phyloP scores from a whole-genome alignment of 2,113 vertebrate genomes.

The Origma solitaria region DNA sequence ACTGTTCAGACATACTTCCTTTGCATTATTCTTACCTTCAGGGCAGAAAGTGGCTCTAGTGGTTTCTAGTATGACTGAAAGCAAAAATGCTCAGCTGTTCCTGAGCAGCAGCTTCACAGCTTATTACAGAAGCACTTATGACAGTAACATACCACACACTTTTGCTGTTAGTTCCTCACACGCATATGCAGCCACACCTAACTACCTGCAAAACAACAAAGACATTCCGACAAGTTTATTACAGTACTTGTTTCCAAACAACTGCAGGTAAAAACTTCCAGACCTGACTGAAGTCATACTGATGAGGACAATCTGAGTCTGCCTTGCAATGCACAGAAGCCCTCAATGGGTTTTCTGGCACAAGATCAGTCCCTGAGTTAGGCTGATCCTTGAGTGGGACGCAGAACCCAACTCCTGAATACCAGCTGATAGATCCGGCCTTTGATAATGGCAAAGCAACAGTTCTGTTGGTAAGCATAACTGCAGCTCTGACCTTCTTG shows the following conservation, averaged over 20 bases:
- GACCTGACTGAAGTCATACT: neutral
- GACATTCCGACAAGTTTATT: neutral
- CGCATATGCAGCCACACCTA: accelerated
- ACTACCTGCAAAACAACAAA: neutral
- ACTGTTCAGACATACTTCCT: neutral
- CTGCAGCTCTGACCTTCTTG: neutral
- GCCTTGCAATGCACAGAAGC: neutral
- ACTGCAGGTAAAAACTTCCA: neutral
- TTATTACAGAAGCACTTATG: neutral
- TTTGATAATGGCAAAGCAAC: neutral
- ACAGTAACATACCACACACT: neutral
- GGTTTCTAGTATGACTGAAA: neutral
- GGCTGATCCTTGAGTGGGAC: neutral
- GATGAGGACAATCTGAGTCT: neutral
- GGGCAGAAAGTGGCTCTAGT: neutral
- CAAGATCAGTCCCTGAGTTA: neutral
- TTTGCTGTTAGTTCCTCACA: neutral
- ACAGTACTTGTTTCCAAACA: neutral
- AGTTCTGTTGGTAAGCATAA: neutral
- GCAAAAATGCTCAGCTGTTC: neutral
- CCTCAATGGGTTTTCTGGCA: neutral
- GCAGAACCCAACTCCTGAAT: neutral
- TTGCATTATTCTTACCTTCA: neutral
- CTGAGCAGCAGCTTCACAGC: neutral
- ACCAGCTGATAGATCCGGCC: neutral